These are phyloP conservation scores for Platygyra sinensis DNA, from an alignment of 64 coral and sea anemone species.

Conservation along the genomic window DNA sequence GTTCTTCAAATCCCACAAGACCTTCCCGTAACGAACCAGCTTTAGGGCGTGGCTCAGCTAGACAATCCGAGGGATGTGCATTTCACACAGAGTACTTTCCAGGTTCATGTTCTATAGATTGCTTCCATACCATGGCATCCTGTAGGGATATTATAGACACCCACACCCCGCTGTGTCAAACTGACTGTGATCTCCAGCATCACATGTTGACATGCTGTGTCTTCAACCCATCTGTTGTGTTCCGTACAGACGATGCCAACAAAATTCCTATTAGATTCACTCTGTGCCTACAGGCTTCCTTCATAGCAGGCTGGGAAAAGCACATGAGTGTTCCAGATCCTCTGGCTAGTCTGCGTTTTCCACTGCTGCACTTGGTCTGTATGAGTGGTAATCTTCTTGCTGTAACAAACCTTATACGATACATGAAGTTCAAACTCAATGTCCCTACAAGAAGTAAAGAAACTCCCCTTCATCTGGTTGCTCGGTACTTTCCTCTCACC, in stretches of 20 bases:
- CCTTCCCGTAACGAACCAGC: background rate
- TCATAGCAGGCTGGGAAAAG: background rate
- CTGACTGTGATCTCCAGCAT: slow-evolving; percentile 18
- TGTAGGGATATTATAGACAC: background rate
- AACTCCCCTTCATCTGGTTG: slow-evolving; percentile 16
- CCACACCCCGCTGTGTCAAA: background rate
- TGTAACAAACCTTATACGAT: background rate
- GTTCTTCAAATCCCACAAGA: background rate
- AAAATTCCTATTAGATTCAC: background rate
- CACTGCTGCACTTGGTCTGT: slow-evolving; percentile 14
- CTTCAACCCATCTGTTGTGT: background rate
- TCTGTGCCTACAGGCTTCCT: slow-evolving; percentile 7
- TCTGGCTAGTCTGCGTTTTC: background rate
- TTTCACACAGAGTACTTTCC: slow-evolving; percentile 8
- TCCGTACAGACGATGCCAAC: background rate
- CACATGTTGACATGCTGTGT: slow-evolving; percentile 11
- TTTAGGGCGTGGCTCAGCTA: background rate
- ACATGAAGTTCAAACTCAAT: background rate
- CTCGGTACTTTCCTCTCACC: background rate
- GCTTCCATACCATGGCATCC: background rate
- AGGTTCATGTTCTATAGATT: slow-evolving; percentile 1
- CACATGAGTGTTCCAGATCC: slow-evolving; percentile 11
- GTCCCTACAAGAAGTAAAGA: background rate
- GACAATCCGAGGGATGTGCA: background rate
- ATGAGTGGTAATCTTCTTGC: background rate